Conservation (phyloP, 2,888 invertebrate species). For the Heliconius erato region DNA sequence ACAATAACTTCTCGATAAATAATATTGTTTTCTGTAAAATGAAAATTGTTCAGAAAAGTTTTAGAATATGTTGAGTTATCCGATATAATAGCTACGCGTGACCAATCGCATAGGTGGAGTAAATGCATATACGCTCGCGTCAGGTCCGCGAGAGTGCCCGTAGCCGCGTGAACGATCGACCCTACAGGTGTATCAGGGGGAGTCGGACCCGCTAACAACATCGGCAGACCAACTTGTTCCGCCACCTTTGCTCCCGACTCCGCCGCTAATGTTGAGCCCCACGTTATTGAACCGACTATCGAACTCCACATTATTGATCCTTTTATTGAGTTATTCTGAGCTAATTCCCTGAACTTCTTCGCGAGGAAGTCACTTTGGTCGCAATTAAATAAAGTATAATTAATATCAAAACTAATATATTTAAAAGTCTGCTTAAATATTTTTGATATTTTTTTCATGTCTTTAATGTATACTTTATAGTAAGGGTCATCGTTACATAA, state of each 20-base stretch:
- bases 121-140: constrained; percentile 51
- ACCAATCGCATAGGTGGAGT: constrained; percentile 83
- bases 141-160: constrained; percentile 51
- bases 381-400: constrained; percentile 41
- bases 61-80: constrained; percentile 71
- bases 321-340: neutral
- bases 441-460: neutral
- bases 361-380: constrained; percentile 18
- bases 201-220: constrained; percentile 51
- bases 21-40: constrained; percentile 27
- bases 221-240: constrained; percentile 33
- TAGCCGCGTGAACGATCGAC: constrained; percentile 46
- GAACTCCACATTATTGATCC: constrained; percentile 44
- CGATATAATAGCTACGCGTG: constrained; percentile 90
- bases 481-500: constrained; percentile 22
- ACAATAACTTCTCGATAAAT: constrained; percentile 31
- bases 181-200: constrained; percentile 46
- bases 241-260: constrained; percentile 6
- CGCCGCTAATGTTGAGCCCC: constrained; percentile 42
- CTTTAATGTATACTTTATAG: neutral
- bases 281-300: constrained; percentile 40
- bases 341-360: neutral
- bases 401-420: neutral
- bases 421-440: neutral
- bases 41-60: constrained; percentile 36